These are phyloP conservation scores for Cydia splendana DNA, from an alignment of 1,140 invertebrate genomes.

Conservation along the genomic window DNA sequence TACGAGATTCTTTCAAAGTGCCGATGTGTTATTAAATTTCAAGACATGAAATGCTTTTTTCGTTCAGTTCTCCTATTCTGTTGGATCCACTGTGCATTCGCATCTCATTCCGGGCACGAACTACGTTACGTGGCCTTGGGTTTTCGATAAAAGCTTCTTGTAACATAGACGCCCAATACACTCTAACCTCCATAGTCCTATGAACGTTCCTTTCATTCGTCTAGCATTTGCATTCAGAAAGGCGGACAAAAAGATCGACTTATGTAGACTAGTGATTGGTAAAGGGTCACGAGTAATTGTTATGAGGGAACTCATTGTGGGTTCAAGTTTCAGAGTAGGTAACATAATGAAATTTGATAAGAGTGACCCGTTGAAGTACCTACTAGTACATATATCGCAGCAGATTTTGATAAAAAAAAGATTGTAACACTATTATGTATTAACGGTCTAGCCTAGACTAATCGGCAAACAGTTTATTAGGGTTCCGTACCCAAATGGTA, in stretches of 20 bases:
- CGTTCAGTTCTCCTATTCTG: no score
- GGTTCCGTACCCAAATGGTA: no score
- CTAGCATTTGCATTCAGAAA: neutral
- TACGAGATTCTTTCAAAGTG: no score
- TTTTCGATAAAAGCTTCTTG: slow-evolving; percentile 5
- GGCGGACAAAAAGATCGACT: neutral
- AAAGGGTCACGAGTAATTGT: slow-evolving; percentile 24
- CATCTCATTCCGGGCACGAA: slow-evolving; percentile 21
- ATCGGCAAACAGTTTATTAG: no score
- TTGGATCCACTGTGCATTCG: neutral
- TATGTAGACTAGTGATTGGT: neutral
- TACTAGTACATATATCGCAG: neutral
- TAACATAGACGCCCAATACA: slow-evolving; percentile 3
- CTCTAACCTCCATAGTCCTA: neutral
- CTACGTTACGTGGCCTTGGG: slow-evolving; percentile 5
- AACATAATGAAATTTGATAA: neutral
- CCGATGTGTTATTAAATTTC: no score
- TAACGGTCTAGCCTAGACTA: no score
- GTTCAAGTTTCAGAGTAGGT: slow-evolving; percentile 15
- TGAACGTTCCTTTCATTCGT: neutral
- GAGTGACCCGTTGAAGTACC: neutral
- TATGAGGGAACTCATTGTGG: slow-evolving; percentile 17
- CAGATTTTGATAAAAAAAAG: no score
- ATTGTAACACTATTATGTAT: no score
- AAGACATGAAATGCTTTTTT: no score